phyloP scores from a whole-genome alignment of 2,888 invertebrate species.

The Pasiphila rectangulata region DNA sequence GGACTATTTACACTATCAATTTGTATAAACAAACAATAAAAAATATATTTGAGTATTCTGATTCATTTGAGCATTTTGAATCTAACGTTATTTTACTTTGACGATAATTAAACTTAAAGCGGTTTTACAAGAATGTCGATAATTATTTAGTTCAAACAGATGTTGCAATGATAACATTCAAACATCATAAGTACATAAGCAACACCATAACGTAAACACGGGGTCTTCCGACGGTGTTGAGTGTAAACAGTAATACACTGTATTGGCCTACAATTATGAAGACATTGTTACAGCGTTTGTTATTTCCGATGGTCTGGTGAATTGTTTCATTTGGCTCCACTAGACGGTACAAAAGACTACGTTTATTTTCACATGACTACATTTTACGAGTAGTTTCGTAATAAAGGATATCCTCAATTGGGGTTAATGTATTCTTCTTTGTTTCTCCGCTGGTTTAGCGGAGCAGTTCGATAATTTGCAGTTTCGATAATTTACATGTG shows the following conservation, averaged over 20 bases:
- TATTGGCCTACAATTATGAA: constrained; percentile 49
- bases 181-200: constrained; percentile 63
- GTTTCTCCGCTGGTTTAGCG: no score
- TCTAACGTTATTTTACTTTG: no score
- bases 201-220: constrained; percentile 65
- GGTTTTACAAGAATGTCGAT: not conserved
- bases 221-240: constrained; percentile 47
- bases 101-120: not conserved
- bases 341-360: constrained; percentile 1
- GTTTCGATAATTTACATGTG: no score
- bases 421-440: no score
- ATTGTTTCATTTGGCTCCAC: constrained; percentile 16
- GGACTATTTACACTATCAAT: no score
- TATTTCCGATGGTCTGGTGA: constrained; percentile 23
- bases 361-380: not conserved
- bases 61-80: no score
- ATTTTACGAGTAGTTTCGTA: not conserved
- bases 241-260: constrained; percentile 57
- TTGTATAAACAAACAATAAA: no score
- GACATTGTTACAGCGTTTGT: constrained; percentile 43
- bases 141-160: constrained; percentile 14
- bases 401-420: no score
- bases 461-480: no score
- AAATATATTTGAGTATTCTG: no score
- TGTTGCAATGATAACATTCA: constrained; percentile 44